Percentiles rank a stretch among this genome's conserved stretches.
These are phyloP conservation scores for Cotesia typhae DNA, from an alignment of 1,140 invertebrate genomes.

Conservation along the genomic window DNA sequence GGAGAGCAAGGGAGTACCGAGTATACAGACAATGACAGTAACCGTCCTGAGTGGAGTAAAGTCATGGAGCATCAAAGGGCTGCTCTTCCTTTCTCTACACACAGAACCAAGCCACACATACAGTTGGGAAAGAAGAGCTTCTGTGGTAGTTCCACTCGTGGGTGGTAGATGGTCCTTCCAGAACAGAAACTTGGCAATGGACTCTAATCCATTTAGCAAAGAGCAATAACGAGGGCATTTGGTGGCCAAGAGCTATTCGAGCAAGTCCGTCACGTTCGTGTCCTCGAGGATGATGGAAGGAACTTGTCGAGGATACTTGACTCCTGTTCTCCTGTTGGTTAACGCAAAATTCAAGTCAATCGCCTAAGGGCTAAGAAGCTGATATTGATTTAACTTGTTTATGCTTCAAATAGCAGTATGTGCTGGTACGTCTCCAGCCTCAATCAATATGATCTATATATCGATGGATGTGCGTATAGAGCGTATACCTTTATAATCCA, in stretches of 20 bases:
- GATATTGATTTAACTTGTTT: constrained; percentile 18
- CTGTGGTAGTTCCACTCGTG: background rate
- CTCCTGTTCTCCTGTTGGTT: constrained; percentile 14
- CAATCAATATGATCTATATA: too few species aligned
- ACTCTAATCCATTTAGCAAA: constrained; percentile 50
- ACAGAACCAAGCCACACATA: too few species aligned
- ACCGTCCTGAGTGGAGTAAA: too few species aligned
- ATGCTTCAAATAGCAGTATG: constrained; percentile 4
- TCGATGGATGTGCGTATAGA: too few species aligned
- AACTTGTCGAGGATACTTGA: constrained; percentile 15
- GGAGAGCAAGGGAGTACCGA: too few species aligned
- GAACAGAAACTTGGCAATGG: constrained; percentile 29
- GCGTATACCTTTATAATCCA: too few species aligned
- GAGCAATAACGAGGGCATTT: constrained; percentile 48
- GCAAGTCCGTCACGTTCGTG: constrained; percentile 32
- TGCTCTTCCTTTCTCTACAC: too few species aligned
- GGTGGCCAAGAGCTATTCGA: constrained; percentile 22
- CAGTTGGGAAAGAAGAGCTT: too few species aligned
- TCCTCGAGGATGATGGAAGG: background rate
- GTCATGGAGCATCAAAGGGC: too few species aligned
- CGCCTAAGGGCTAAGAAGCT: background rate
- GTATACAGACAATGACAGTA: too few species aligned
- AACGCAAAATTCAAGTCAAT: constrained; percentile 23
- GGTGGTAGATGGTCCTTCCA: background rate
- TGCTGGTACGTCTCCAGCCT: background rate